Conservation (phyloP, 2,113 vertebrate species). For the Pituophis catenifer region DNA sequence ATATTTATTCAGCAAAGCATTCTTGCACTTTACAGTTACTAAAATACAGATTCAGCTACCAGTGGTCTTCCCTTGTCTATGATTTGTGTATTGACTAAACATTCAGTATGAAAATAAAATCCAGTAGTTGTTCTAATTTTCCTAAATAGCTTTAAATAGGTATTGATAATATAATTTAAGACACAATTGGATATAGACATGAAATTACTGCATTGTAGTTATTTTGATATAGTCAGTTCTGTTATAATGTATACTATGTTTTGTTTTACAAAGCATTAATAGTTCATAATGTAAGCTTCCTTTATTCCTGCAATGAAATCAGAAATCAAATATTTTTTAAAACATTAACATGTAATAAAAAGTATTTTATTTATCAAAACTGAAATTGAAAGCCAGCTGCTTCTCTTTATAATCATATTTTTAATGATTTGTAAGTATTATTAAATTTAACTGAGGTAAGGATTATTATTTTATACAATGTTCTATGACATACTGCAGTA, state of each 20-base stretch:
- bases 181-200: accelerated
- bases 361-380: background rate
- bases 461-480: background rate
- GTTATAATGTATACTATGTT: accelerated
- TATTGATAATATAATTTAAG: background rate
- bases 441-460: background rate
- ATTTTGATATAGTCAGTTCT: background rate
- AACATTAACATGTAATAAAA: background rate
- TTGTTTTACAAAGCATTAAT: background rate
- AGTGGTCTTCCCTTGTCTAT: background rate
- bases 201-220: background rate
- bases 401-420: background rate
- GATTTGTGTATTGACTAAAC: accelerated
- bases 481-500: background rate
- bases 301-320: background rate
- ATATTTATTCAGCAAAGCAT: background rate
- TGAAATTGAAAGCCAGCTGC: background rate
- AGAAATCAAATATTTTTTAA: background rate
- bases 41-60: background rate
- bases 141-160: background rate
- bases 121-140: background rate
- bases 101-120: background rate
- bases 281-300: background rate
- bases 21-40: background rate
- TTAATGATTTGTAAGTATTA: background rate